A percentile compares a stretch with the other conserved stretches of the same genome.
Evolutionary conservation across 1,140 invertebrate genomes (phyloP).

Genomic region (Scaptomyza hsui): DNA sequence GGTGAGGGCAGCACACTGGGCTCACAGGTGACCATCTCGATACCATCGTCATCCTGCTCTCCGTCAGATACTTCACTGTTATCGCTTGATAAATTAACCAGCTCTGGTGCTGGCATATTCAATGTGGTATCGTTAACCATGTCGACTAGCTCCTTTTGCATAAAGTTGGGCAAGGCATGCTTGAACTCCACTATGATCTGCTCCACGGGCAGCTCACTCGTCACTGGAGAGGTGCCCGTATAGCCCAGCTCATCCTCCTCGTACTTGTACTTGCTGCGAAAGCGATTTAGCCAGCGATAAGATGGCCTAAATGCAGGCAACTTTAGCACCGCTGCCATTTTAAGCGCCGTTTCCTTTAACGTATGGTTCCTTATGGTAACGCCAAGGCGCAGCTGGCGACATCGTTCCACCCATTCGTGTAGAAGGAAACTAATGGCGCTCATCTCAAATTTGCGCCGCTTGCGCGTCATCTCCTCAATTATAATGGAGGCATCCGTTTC

Average conservation of each 20-base stretch:
- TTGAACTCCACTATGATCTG: constrained; percentile 80
- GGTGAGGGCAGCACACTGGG: constrained; percentile 58
- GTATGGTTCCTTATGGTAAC: constrained; percentile 68
- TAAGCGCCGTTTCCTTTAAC: constrained; percentile 70
- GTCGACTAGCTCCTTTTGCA: constrained; percentile 70
- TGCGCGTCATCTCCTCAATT: constrained; percentile 80
- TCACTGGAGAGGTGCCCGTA: constrained; percentile 36
- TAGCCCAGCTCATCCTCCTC: constrained; percentile 72
- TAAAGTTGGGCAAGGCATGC: constrained; percentile 72
- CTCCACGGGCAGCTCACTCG: constrained; percentile 60
- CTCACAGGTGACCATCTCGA: constrained; percentile 64
- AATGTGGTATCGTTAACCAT: constrained; percentile 16
- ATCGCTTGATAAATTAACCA: constrained; percentile 69
- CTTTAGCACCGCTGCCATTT: constrained; percentile 73
- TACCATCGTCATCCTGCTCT: constrained; percentile 57
- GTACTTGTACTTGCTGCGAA: constrained; percentile 78
- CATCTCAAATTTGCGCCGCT: constrained; percentile 81
- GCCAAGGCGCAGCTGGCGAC: constrained; percentile 55
- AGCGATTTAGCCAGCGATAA: constrained; percentile 77
- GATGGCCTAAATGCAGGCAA: constrained; percentile 74
- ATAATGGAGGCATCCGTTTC: constrained; percentile 76
- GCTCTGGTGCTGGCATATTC: constrained; percentile 19
- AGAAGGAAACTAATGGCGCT: constrained; percentile 78
- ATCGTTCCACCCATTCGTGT: constrained; percentile 76
- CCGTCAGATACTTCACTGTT: constrained; percentile 70